These are phyloP conservation scores for Abrostola tripartita DNA, from an alignment of 2,888 invertebrate species.

Conservation along the genomic window DNA sequence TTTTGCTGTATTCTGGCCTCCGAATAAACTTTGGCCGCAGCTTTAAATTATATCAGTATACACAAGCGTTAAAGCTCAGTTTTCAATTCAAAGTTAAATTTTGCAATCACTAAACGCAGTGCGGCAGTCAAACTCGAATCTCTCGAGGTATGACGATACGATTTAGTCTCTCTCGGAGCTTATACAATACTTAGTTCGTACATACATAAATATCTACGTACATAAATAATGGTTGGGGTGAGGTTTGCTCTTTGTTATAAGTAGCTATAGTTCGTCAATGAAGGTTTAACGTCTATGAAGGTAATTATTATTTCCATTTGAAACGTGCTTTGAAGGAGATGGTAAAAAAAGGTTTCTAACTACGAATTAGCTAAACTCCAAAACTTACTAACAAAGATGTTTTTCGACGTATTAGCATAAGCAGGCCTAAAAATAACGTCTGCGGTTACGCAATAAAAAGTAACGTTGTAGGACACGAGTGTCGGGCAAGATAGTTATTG, in stretches of 20 bases:
- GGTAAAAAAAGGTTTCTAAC: too few species aligned
- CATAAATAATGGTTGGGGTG: constrained; percentile 9
- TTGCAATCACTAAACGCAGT: constrained; percentile 48
- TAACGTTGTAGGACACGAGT: too few species aligned
- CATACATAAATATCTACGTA: constrained; percentile 9
- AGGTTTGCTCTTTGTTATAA: not conserved
- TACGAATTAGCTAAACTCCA: too few species aligned
- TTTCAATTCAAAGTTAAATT: constrained; percentile 51
- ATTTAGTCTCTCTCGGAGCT: constrained; percentile 36
- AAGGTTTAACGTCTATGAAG: not conserved
- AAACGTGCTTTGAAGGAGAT: too few species aligned
- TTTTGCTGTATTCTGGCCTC: constrained; percentile 17
- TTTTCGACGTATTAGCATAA: too few species aligned
- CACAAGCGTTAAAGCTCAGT: constrained; percentile 40
- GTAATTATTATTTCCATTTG: too few species aligned
- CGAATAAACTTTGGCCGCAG: constrained; percentile 24
- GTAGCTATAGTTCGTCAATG: not conserved
- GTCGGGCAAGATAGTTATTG: too few species aligned
- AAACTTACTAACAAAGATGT: too few species aligned
- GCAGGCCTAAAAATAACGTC: too few species aligned
- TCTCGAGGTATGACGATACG: constrained; percentile 35
- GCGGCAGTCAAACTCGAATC: constrained; percentile 43
- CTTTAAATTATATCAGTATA: constrained; percentile 42
- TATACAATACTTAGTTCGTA: constrained; percentile 19
- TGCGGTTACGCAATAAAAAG: too few species aligned